A percentile compares a stretch with the other conserved stretches of the same genome.
Conservation (phyloP, 2,888 invertebrate genomes). For the Melieria crassipennis region DNA sequence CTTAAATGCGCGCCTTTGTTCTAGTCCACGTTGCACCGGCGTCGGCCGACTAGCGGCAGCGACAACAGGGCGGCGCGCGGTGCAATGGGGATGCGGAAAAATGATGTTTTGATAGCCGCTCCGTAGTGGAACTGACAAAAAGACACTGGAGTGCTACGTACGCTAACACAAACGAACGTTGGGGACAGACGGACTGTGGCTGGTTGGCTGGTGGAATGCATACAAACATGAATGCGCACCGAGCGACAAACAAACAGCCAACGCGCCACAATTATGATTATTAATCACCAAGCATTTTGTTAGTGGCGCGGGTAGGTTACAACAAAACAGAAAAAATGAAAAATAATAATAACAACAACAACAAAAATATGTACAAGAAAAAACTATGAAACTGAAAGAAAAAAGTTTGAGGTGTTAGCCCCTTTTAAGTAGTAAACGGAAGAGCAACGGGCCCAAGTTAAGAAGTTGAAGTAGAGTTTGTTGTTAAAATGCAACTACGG, state of each 20-base stretch:
- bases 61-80: not conserved
- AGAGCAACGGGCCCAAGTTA: too few relatives aligned
- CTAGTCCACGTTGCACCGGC: not conserved
- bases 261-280: constrained; percentile 4
- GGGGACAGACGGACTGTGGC: not conserved
- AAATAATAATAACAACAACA: not conserved
- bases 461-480: too few relatives aligned
- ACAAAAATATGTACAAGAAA: not conserved
- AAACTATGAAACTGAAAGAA: not conserved
- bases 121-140: too few relatives aligned
- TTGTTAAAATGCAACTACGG: not conserved
- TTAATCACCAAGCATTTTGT: not conserved
- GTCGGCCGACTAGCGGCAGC: not conserved
- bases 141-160: too few relatives aligned
- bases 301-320: not conserved
- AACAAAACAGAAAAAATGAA: not conserved
- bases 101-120: too few relatives aligned
- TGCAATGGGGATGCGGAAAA: not conserved
- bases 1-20: constrained; percentile 51
- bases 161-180: too few relatives aligned
- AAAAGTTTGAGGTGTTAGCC: not conserved
- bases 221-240: not conserved
- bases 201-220: not conserved
- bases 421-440: not conserved
- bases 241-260: not conserved